Evolutionary conservation across 2,113 vertebrate genomes (phyloP), one percentile per base, ranked within the genome.

Genomic region (Saccopteryx bilineata): DNA sequence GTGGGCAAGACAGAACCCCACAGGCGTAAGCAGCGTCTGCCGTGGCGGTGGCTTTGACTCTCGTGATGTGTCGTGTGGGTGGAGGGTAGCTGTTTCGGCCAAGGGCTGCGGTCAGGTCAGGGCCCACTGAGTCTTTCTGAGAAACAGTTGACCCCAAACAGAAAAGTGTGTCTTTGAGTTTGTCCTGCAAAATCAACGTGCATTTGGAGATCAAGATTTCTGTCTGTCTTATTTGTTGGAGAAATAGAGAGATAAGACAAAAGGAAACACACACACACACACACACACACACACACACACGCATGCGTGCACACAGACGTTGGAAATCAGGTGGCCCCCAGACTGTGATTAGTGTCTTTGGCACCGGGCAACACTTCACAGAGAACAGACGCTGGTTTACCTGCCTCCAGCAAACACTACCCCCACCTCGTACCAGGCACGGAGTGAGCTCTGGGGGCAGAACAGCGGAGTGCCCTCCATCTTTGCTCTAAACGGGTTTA

Each of bases 381-480:
- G 31, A 5, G 3, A 9, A 28, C 46, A 46, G 11, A 17, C 28
- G 52, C 33, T 1, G 6, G 14, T 28, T 61, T 5, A 8, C 63
- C 63, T 19, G 2, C 56, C 23, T 15, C 46, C 39, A 58, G 0
- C 46, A 46, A 5, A 15, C 13, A 12, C 0, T 12, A 9, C 15
- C 7, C 4, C n/a, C 1, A 18, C 52, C 17, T 6, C 2, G 10
- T 3, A 52, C 52, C 52, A 3, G 18, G 76, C 54, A 2, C 76
- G 1, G 54, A 9, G 19, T n/a, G 52, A 21, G 9, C 63, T 18
- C n/a, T 19, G 17, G 5, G 60, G 75, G 28, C 2, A 12, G 0
- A 28, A 9, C 2, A 14, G n/a, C 14, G n/a, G 26, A 21, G 1
- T 5, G 50, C 9, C 68, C 46, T 52, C 52, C 14, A 11, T 15